phyloP scores from a whole-genome alignment of 2,113 vertebrate species.

The Sinocyclocheilus rhinocerous region DNA sequence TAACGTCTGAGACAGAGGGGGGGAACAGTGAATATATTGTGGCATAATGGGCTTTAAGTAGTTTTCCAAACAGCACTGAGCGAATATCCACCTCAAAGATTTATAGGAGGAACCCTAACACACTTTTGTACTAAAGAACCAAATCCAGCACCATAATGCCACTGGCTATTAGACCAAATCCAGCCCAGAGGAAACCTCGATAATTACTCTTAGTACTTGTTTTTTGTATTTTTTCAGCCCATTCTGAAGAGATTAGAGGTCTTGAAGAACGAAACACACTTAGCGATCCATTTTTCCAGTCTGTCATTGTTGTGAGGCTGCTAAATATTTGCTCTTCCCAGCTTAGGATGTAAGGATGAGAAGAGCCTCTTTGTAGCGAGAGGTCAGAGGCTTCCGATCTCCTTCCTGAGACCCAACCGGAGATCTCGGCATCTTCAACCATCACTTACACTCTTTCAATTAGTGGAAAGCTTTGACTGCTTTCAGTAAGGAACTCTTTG shows the following conservation, averaged over 20 bases:
- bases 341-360: constrained; percentile 79
- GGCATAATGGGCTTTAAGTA: constrained; percentile 45
- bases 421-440: constrained; percentile 34
- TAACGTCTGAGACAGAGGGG: not conserved
- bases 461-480: constrained; percentile 4
- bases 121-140: not conserved
- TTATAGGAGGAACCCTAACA: constrained; percentile 20
- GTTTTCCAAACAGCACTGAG: constrained; percentile 48
- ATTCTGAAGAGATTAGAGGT: constrained; percentile 18
- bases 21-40: constrained; percentile 1
- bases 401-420: constrained; percentile 59
- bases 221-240: not conserved
- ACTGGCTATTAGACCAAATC: not conserved
- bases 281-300: constrained; percentile 76
- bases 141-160: not conserved
- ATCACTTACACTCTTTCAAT: constrained; percentile 42
- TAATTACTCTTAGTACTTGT: constrained; percentile 34
- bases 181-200: not conserved
- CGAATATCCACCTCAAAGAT: constrained; percentile 23
- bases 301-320: constrained; percentile 79
- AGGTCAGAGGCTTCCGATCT: constrained; percentile 68
- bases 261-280: constrained; percentile 62
- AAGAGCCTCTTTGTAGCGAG: constrained; percentile 74
- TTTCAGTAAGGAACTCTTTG: constrained; percentile 27
- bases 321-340: constrained; percentile 93